Base-by-base conservation (phyloP, 1,140 invertebrate genomes). In the Conus betulinus region DNA sequence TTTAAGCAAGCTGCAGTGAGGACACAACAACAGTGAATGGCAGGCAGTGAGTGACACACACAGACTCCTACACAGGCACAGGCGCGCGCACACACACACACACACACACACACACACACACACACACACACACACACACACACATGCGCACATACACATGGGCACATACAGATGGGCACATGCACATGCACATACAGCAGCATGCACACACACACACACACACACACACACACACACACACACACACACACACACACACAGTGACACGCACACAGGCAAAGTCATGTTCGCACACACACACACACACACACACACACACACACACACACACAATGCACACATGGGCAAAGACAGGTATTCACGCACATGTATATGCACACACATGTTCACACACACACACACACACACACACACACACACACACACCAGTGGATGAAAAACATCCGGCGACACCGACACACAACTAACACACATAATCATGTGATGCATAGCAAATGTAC, bases 1-100 rank as follows among this genome's bases (percentile, higher is more conserved):
- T 91, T 89, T 92, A 74, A 93, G 93, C 71, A 93, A 89, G 91
- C 93, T 93, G 90, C 25, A 27, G n/a, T 84, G 39, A 52, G 39
- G 39, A 53, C 79, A 81, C 39, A 53, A 53, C 79, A 15, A 81
- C 13, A 23, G 79, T 81, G 79, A 81, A 10, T 27, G 27, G 39
- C 13, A 7, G 13, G 7, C 39, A 81, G 13, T 15, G 10, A 81
- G 15, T 10, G 4, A 53, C 39, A 51, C 79, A 27, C 76, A 78
- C 76, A 27, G 25, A 27, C 76, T 7, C 76, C 3, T 3, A 81
- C 79, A 81, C 39, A 13, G 5, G 6, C 39, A 81, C 39, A 55
- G 51, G 53, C 27, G 15, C 11, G 23, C 25, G 8, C 78, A 27
- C 76, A 78, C 76, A 27, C 76, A 27, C 76, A 5, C 76, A 78